These are phyloP conservation scores for Porites evermanni DNA, from an alignment of 92 coral and sea anemone species.

Conservation along the genomic window DNA sequence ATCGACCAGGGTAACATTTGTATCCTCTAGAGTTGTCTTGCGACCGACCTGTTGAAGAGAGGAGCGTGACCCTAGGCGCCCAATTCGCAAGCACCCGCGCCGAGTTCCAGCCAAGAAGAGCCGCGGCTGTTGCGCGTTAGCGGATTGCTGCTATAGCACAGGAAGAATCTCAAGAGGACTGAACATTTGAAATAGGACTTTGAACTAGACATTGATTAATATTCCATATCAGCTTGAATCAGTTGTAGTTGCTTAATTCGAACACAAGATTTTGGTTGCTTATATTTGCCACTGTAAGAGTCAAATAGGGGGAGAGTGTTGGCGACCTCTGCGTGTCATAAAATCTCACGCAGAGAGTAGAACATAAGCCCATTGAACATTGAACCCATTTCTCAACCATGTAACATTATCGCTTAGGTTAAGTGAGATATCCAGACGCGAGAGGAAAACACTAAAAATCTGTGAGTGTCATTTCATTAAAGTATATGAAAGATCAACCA, in stretches of 20 bases:
- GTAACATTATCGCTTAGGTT: too few species aligned
- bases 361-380: too few species aligned
- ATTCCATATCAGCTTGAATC: background rate
- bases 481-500: too few species aligned
- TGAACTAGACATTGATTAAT: background rate
- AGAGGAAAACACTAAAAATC: too few species aligned
- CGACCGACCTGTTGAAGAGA: background rate
- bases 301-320: slow-evolving; percentile 2
- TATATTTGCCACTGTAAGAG: slow-evolving; percentile 8
- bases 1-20: slow-evolving; percentile 3
- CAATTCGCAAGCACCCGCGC: background rate
- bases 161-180: background rate
- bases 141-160: background rate
- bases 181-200: background rate
- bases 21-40: slow-evolving; percentile 6
- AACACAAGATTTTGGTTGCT: background rate
- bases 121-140: slow-evolving; percentile 1
- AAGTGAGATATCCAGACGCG: too few species aligned
- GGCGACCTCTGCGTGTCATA: too few species aligned
- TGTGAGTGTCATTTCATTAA: too few species aligned
- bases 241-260: background rate
- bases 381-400: too few species aligned
- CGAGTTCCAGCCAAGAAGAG: slow-evolving; percentile 1
- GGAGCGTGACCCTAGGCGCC: background rate
- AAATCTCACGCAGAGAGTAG: too few species aligned